Conservation (phyloP, 2,113 vertebrate species). For the Zapus hudsonius region DNA sequence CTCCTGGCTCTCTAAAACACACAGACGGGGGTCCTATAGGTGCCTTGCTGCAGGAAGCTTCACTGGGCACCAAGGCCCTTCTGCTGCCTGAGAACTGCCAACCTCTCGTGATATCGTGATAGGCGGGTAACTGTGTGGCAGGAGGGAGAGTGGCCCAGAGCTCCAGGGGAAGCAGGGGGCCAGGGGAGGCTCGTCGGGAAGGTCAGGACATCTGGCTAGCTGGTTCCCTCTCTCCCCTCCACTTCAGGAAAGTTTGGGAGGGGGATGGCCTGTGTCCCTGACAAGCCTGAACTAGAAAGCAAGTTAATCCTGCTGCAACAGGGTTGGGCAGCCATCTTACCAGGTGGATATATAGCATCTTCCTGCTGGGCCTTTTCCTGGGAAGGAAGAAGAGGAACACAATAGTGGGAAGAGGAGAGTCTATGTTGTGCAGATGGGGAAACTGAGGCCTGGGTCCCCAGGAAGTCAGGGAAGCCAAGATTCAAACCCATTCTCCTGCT, state of each 20-base stretch:
- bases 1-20: background rate
- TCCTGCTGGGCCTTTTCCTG: background rate
- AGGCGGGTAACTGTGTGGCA: too few species aligned
- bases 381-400: background rate
- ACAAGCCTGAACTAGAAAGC: accelerated
- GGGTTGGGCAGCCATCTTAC: background rate
- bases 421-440: accelerated
- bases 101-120: too few species aligned
- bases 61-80: too few species aligned
- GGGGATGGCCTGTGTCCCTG: background rate
- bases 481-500: accelerated
- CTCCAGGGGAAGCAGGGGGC: background rate
- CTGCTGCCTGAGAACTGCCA: background rate
- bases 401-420: accelerated
- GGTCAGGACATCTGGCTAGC: accelerated
- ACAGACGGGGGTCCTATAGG: background rate
- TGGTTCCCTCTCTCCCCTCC: background rate
- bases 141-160: accelerated
- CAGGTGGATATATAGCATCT: accelerated
- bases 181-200: background rate
- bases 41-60: background rate
- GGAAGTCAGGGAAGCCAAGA: accelerated
- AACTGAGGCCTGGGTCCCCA: background rate
- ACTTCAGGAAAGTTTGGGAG: background rate
- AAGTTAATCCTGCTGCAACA: too few species aligned